Evolutionary conservation across 1,140 invertebrate species (phyloP), one percentile per base, ranked within the genome.

Genomic region (Pogonomyrmex californicus): DNA sequence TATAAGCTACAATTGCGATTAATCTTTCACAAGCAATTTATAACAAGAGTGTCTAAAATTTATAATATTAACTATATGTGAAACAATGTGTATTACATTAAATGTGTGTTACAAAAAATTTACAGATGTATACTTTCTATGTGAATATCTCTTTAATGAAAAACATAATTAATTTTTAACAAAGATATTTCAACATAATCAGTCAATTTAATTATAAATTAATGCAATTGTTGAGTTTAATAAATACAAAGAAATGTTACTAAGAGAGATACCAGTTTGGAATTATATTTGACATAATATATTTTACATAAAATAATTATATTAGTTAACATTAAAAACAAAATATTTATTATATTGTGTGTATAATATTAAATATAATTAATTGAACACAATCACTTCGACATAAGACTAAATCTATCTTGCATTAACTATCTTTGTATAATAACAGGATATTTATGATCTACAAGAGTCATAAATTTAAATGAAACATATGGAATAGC

Each of bases 361-460:
- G 38, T n/a, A 9, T 75, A 73, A 36, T 56, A 54, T 17, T 56
- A 38, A 76, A 7, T 41, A 58, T 76, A 76, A 76, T 60, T 58
- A 60, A 60, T 30, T 44, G 12, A 76, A 76, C n/a, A 54, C 47
- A 41, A 56, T 41, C 3, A 30, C 10, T 14, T 41, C 12, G 41
- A 14, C 23, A 5, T 36, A 30, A 62, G 36, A 23, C 23, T 76
- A 76, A 62, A 47, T 44, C 14, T 38, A 77, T n/a, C 56, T 63
- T 77, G 17, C n/a, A 73, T 73, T 41, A 77, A 14, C 14, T 62
- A 63, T 1, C 56, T 77, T 62, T 60, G 70, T 58, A 56, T 38
- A 17, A 88, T 89, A 73, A 75, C 87, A 89, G 73, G 71, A 89
- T 88, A 87, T 89, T 89, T 89, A 88, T 44, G 81, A 58, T 30